phyloP scores from a whole-genome alignment of 1,140 invertebrate genomes.

The Cydia amplana region DNA sequence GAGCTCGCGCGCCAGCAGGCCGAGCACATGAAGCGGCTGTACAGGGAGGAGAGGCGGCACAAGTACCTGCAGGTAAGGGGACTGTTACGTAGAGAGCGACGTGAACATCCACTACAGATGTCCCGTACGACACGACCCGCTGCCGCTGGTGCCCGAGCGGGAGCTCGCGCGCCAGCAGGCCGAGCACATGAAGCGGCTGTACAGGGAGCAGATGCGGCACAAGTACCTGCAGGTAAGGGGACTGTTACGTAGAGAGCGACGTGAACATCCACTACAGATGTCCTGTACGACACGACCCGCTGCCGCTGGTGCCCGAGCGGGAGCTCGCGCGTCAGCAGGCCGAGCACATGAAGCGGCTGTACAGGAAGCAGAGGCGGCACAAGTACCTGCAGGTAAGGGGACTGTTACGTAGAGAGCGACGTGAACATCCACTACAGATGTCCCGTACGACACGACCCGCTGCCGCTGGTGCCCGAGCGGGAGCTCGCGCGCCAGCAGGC shows the following conservation, averaged over 20 bases:
- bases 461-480: too few species aligned
- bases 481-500: constrained; percentile 36
- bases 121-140: too few species aligned
- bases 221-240: constrained; percentile 82
- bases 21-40: constrained; percentile 14
- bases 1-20: constrained; percentile 36
- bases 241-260: too few species aligned
- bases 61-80: constrained; percentile 82
- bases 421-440: too few species aligned
- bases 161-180: constrained; percentile 36
- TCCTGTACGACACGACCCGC: too few species aligned
- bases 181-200: constrained; percentile 14
- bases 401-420: too few species aligned
- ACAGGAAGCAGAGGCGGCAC: neutral
- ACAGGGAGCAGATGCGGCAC: neutral
- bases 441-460: too few species aligned
- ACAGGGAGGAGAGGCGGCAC: neutral
- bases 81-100: too few species aligned
- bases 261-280: too few species aligned
- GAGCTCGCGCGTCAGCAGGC: constrained; percentile 36
- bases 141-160: too few species aligned
- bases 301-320: too few species aligned
- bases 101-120: too few species aligned
- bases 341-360: constrained; percentile 14
- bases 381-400: constrained; percentile 82